Percentiles rank a stretch among this genome's conserved stretches.
Evolutionary conservation across 2,797 vertebrate genomes (phyloP).

Genomic region (Sebastolobus alascanus): DNA sequence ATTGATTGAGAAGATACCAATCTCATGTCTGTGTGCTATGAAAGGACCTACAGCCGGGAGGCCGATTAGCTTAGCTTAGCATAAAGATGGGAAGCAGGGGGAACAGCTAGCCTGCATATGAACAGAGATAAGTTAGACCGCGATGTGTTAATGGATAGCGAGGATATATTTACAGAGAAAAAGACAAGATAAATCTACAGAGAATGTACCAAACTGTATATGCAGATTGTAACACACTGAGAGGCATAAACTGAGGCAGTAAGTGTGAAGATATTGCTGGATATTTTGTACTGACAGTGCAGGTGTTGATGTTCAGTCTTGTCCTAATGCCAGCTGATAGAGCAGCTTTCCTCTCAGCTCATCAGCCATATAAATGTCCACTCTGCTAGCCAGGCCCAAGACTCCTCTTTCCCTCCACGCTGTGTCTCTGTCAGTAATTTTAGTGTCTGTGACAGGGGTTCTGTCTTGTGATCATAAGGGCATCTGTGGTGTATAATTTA

Average conservation of each 20-base stretch:
- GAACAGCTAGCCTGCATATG: too few species aligned
- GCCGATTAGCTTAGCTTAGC: too few species aligned
- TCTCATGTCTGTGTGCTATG: too few species aligned
- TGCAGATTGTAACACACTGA: neutral
- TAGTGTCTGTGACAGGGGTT: conserved; percentile 49
- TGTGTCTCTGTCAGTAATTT: conserved; percentile 48
- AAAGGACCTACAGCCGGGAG: too few species aligned
- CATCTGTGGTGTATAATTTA: conserved; percentile 51
- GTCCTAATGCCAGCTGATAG: neutral
- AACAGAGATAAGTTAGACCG: too few species aligned
- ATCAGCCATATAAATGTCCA: conserved; percentile 2
- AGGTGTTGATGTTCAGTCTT: conserved; percentile 26
- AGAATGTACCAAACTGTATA: neutral
- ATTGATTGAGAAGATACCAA: neutral
- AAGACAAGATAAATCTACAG: neutral
- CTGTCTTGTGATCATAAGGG: conserved; percentile 58
- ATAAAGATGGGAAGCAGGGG: too few species aligned
- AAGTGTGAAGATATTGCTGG: neutral
- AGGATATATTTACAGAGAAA: neutral
- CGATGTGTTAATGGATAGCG: neutral
- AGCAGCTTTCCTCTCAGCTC: conserved; percentile 35
- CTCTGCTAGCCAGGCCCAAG: neutral
- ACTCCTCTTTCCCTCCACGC: neutral
- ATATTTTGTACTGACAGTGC: neutral
- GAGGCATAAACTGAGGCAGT: neutral